Conservation (phyloP, 2,888 invertebrate genomes). For the Drosophila mulleri region DNA sequence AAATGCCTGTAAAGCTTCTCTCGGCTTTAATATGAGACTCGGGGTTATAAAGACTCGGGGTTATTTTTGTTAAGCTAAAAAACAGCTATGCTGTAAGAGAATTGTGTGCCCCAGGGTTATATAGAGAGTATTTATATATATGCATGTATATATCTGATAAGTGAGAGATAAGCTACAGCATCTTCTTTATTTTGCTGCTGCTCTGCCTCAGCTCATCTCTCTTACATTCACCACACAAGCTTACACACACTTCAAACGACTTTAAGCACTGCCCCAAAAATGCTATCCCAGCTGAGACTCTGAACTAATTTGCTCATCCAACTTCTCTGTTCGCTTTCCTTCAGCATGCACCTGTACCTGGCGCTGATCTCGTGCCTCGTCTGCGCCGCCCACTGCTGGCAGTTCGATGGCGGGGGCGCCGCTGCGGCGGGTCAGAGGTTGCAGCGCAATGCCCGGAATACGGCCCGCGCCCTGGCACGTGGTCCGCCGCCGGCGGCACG, state of each 20-base stretch:
- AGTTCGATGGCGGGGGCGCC: constrained; percentile 82
- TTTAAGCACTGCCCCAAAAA: neutral
- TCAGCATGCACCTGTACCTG: constrained; percentile 76
- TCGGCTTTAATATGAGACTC: too few species aligned
- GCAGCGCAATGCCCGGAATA: constrained; percentile 59
- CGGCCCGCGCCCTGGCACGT: constrained; percentile 56
- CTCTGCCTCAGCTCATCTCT: neutral
- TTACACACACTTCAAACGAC: neutral
- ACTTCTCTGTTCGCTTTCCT: constrained; percentile 10
- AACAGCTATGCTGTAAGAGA: too few species aligned
- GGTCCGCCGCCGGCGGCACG: constrained; percentile 57
- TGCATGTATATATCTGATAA: neutral
- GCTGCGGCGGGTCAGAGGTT: constrained; percentile 15
- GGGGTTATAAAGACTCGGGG: too few species aligned
- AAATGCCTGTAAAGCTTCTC: too few species aligned
- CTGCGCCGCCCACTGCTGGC: constrained; percentile 84
- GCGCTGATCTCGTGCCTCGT: constrained; percentile 84
- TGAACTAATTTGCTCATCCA: constrained; percentile 1
- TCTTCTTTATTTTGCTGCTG: neutral
- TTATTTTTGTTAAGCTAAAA: too few species aligned
- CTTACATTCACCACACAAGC: neutral
- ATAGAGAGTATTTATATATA: too few species aligned
- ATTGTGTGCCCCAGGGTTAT: too few species aligned
- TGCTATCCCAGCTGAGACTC: neutral
- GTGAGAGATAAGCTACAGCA: neutral